A percentile compares a stretch with the other conserved stretches of the same genome.
Conservation (phyloP, 2,888 invertebrate species). For the Eilema griseolum region DNA sequence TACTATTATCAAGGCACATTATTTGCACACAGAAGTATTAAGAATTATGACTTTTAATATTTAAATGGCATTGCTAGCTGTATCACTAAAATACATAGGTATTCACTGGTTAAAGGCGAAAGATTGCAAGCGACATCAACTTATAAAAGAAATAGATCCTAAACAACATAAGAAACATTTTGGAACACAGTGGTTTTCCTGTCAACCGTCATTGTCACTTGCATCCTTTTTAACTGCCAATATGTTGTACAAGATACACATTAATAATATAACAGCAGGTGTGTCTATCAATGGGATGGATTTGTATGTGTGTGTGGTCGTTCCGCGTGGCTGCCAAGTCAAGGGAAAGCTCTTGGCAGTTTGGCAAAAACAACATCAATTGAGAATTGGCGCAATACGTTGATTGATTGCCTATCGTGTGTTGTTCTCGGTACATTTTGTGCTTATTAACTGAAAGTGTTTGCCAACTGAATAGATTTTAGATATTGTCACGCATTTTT, state of each 20-base stretch:
- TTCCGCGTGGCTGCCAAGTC: slow-evolving; percentile 54
- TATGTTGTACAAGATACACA: not conserved
- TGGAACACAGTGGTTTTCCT: not conserved
- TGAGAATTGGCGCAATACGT: slow-evolving; percentile 65
- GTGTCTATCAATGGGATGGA: slow-evolving; percentile 24
- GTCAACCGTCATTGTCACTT: not conserved
- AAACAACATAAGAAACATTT: not conserved
- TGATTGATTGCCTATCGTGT: slow-evolving; percentile 64
- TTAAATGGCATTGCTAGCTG: slow-evolving; percentile 7
- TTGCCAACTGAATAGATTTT: slow-evolving; percentile 53
- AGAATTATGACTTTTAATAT: slow-evolving; percentile 14
- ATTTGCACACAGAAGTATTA: slow-evolving; percentile 34
- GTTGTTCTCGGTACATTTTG: slow-evolving; percentile 61
- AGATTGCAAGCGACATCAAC: not conserved
- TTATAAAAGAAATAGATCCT: not conserved
- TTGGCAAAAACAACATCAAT: slow-evolving; percentile 49
- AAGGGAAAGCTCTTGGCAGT: slow-evolving; percentile 69
- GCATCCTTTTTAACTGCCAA: not conserved
- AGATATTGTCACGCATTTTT: slow-evolving; percentile 13
- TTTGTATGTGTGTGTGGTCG: slow-evolving; percentile 19
- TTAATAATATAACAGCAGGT: not conserved
- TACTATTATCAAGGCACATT: slow-evolving; percentile 34
- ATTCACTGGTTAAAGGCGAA: not conserved
- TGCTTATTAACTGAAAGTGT: slow-evolving; percentile 54
- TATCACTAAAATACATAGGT: not conserved